A percentile compares a stretch with the other conserved stretches of the same genome.
phyloP scores from a whole-genome alignment of 2,888 invertebrate species.

The Elmis aenea region DNA sequence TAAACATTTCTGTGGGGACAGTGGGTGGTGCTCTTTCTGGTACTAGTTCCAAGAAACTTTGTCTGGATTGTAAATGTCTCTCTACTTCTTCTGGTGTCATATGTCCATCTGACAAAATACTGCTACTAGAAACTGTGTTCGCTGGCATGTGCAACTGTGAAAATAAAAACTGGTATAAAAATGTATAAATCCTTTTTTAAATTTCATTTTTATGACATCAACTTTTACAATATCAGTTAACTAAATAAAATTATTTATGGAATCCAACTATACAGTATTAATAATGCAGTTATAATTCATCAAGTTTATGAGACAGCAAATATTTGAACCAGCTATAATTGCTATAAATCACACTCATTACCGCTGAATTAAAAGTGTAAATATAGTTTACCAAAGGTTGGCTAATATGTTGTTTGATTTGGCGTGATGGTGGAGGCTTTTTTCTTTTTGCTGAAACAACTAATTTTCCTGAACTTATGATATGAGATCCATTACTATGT shows the following conservation, averaged over 20 bases:
- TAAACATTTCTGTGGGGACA: constrained; percentile 91
- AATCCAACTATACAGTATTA: constrained; percentile 1
- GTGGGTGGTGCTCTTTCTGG: constrained; percentile 84
- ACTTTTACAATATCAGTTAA: not conserved
- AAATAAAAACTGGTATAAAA: constrained; percentile 15
- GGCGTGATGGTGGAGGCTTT: constrained; percentile 45
- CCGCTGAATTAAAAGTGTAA: too few species aligned
- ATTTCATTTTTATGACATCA: too few species aligned
- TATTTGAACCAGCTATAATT: too few species aligned
- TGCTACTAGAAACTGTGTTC: constrained; percentile 19
- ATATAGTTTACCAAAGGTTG: constrained; percentile 24
- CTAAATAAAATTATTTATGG: not conserved
- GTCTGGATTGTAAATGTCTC: constrained; percentile 79
- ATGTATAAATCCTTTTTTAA: too few species aligned
- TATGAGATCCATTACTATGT: constrained; percentile 40
- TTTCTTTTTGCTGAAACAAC: constrained; percentile 50
- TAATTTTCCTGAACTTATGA: constrained; percentile 43
- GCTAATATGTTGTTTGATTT: constrained; percentile 42
- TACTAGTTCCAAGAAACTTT: constrained; percentile 72
- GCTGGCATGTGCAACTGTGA: constrained; percentile 53
- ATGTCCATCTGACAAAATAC: constrained; percentile 67
- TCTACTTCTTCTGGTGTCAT: constrained; percentile 92
- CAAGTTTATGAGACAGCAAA: too few species aligned
- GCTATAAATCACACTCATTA: too few species aligned
- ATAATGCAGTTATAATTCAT: too few species aligned